A percentile compares a stretch with the other conserved stretches of the same genome.
These are phyloP conservation scores for Hemistola chrysoprasaria DNA, from an alignment of 2,888 invertebrate genomes.

Conservation along the genomic window DNA sequence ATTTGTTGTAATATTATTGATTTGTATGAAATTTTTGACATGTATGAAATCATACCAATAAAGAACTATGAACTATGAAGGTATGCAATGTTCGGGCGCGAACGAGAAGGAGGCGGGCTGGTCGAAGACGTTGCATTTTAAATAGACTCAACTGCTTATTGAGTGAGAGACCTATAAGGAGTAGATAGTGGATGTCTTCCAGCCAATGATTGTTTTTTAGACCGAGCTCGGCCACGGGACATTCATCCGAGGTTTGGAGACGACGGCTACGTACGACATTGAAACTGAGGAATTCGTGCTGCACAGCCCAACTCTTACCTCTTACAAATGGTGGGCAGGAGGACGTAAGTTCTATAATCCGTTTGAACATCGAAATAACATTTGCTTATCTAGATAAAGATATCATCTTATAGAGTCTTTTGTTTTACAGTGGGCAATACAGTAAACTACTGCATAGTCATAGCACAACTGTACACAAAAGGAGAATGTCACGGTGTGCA, in stretches of 20 bases:
- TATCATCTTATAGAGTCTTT: background rate
- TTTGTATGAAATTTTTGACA: too few species aligned
- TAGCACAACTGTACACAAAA: slow-evolving; percentile 92
- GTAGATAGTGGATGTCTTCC: too few species aligned
- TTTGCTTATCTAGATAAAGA: too few species aligned
- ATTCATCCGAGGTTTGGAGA: slow-evolving; percentile 95
- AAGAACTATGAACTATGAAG: too few species aligned
- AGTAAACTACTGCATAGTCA: slow-evolving; percentile 93
- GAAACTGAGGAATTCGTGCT: slow-evolving; percentile 92
- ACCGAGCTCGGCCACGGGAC: slow-evolving; percentile 98
- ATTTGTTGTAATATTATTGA: too few species aligned
- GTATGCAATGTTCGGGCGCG: too few species aligned
- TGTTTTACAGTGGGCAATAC: slow-evolving; percentile 91
- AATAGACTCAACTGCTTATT: too few species aligned
- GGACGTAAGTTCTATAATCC: slow-evolving; percentile 88
- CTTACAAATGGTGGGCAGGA: slow-evolving; percentile 99
- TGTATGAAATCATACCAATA: too few species aligned
- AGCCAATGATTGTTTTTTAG: slow-evolving; percentile 46
- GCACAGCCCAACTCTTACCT: slow-evolving; percentile 92
- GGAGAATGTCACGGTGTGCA: slow-evolving; percentile 92
- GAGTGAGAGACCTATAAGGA: too few species aligned
- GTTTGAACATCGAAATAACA: background rate
- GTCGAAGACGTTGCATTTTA: too few species aligned
- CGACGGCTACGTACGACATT: slow-evolving; percentile 95
- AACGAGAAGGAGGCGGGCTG: too few species aligned